Evolutionary conservation across 2,888 invertebrate species (phyloP).

Genomic region (Cephus rjabovi): DNA sequence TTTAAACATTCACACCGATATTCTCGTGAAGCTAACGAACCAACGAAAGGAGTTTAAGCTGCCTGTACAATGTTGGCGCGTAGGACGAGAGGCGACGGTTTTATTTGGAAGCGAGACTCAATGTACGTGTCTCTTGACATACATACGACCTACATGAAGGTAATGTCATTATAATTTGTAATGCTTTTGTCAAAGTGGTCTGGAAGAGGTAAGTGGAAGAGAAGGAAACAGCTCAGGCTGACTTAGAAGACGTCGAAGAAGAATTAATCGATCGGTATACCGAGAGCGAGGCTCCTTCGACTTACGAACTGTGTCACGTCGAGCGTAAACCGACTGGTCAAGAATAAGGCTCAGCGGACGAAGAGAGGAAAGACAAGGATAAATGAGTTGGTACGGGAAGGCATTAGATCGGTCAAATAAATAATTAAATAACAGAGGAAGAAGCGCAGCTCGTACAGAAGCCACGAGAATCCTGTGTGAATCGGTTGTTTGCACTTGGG

Average conservation of each 20-base stretch:
- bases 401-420: neutral
- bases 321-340: neutral
- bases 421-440: neutral
- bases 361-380: slow-evolving; percentile 5
- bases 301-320: neutral
- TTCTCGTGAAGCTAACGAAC: neutral
- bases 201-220: neutral
- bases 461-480: neutral
- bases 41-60: neutral
- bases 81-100: neutral
- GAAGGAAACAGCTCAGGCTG: neutral
- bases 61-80: neutral
- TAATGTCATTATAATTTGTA: neutral
- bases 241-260: neutral
- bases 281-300: neutral
- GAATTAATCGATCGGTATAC: neutral
- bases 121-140: neutral
- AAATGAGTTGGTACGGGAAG: neutral
- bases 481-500: neutral
- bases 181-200: neutral
- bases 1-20: neutral
- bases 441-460: neutral
- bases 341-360: neutral
- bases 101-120: neutral
- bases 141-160: neutral